Evolutionary conservation across 2,113 vertebrate species (phyloP).

Genomic region (Bos indicus): DNA sequence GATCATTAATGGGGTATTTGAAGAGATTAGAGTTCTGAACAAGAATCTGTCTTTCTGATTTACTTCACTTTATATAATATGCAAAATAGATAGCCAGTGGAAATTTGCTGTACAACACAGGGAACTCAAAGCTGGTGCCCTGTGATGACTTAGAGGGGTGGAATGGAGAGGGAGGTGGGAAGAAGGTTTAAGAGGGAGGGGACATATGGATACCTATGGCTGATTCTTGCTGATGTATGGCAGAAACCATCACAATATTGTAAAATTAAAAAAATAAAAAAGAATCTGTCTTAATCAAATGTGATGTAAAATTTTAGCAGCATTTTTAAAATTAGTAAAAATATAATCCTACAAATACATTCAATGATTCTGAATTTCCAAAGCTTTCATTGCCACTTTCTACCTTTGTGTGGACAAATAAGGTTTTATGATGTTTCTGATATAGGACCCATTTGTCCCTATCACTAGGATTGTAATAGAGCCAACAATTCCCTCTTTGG

Average conservation of each 20-base stretch:
- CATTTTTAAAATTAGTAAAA: conserved; percentile 10
- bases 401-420: not conserved
- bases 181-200: not conserved
- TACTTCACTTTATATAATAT: not conserved
- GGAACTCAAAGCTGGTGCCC: not conserved
- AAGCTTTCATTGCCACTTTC: not conserved
- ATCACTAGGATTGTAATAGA: not conserved
- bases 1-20: conserved; percentile 6
- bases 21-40: not conserved
- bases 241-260: not conserved
- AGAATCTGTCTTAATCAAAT: not conserved
- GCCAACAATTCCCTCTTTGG: not conserved
- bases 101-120: not conserved
- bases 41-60: not conserved
- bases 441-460: not conserved
- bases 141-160: not conserved
- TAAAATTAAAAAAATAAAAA: not conserved
- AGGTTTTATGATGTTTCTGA: not conserved
- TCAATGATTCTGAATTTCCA: not conserved
- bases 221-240: not conserved
- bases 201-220: not conserved
- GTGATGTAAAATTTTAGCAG: not conserved
- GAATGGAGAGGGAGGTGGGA: not conserved
- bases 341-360: not conserved
- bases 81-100: not conserved